Percentiles rank a stretch among this genome's conserved stretches.
These are phyloP conservation scores for Leptinotarsa haldemani DNA, from an alignment of 2,888 invertebrate species.

Conservation along the genomic window DNA sequence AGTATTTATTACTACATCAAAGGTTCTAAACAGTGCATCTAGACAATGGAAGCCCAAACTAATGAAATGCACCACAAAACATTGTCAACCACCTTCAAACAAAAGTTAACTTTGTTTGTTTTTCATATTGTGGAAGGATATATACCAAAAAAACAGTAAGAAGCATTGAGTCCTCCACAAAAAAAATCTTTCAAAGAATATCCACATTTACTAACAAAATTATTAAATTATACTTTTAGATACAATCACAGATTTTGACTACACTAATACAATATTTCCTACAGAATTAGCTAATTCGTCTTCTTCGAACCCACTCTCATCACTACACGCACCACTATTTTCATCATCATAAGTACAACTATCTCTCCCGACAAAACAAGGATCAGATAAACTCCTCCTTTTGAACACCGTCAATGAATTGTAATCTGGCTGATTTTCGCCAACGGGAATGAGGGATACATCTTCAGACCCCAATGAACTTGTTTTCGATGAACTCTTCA, in stretches of 20 bases:
- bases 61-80: no score
- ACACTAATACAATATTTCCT: conserved; percentile 63
- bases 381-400: conserved; percentile 52
- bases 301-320: conserved; percentile 93
- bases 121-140: no score
- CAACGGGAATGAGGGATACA: conserved; percentile 65
- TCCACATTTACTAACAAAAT: not conserved
- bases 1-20: no score
- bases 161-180: no score
- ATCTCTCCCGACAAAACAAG: conserved; percentile 65
- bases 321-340: conserved; percentile 84
- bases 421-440: conserved; percentile 63
- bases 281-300: conserved; percentile 68
- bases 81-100: no score
- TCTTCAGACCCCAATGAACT: conserved; percentile 58
- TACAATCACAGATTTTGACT: conserved; percentile 26
- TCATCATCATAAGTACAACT: conserved; percentile 61
- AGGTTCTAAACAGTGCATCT: no score
- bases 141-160: no score
- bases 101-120: no score
- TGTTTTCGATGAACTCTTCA: conserved; percentile 48
- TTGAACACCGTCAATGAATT: conserved; percentile 66
- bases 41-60: no score
- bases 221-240: not conserved
- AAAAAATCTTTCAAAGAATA: not conserved